Conservation (phyloP, 2,888 invertebrate species). For the Apamea crenata region DNA sequence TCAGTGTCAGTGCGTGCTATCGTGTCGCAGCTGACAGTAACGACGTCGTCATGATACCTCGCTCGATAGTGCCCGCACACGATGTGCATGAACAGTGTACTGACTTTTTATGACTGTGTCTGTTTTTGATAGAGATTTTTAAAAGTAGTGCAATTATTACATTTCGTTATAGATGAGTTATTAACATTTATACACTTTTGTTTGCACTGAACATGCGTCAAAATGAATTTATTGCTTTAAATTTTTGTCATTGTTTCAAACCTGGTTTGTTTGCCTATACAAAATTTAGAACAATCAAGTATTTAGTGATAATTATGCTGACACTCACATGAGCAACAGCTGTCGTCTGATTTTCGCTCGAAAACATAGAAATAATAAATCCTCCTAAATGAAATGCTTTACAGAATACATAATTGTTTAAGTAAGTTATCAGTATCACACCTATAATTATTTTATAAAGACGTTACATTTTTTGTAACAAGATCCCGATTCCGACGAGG, state of each 20-base stretch:
- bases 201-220: background rate
- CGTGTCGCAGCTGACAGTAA: slow-evolving; percentile 84
- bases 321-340: background rate
- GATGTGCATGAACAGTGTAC: slow-evolving; percentile 56
- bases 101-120: slow-evolving; percentile 12
- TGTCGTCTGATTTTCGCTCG: too few relatives aligned
- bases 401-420: background rate
- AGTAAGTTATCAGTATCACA: slow-evolving; percentile 18
- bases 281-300: background rate
- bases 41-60: slow-evolving; percentile 84
- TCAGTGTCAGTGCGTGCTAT: slow-evolving; percentile 79
- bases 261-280: background rate
- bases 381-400: background rate
- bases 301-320: background rate
- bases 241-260: background rate
- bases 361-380: background rate
- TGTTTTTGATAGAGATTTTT: slow-evolving; percentile 11
- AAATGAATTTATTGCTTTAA: background rate
- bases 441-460: slow-evolving; percentile 46
- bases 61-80: slow-evolving; percentile 86
- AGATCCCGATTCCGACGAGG: slow-evolving; percentile 21
- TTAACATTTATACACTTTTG: background rate
- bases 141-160: background rate
- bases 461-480: slow-evolving; percentile 37
- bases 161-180: background rate